These are phyloP conservation scores for Ophion ventricosus DNA, from an alignment of 2,888 invertebrate genomes.

Conservation along the genomic window DNA sequence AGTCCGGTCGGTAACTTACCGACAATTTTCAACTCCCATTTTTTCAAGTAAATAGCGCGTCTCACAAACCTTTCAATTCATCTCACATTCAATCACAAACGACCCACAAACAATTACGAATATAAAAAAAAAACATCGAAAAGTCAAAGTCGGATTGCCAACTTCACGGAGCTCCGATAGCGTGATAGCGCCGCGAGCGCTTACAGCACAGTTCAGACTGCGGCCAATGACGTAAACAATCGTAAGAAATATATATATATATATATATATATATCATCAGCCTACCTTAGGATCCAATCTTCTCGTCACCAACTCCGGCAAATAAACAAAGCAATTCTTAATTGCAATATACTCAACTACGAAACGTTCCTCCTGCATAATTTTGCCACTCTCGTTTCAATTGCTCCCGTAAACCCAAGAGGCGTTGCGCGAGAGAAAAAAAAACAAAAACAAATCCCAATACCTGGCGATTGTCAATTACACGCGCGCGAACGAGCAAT, in stretches of 20 bases:
- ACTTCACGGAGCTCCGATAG: no score
- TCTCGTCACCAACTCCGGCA: constrained; percentile 79
- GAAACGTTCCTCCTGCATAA: constrained; percentile 84
- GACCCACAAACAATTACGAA: no score
- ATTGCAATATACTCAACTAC: constrained; percentile 82
- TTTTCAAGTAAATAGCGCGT: no score
- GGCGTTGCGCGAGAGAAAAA: no score
- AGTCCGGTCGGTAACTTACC: no score
- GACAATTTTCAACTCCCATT: no score
- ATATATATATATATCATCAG: no score
- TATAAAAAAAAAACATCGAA: no score
- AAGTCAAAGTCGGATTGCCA: no score
- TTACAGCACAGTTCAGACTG: background rate
- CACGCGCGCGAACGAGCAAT: background rate
- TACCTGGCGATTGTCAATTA: background rate
- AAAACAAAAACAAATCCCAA: background rate
- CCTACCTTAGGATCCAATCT: constrained; percentile 76
- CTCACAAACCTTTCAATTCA: no score
- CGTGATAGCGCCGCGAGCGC: no score
- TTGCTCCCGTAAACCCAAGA: background rate
- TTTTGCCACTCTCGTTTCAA: constrained; percentile 38
- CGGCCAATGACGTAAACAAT: background rate
- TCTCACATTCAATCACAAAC: no score
- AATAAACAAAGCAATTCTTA: constrained; percentile 84
- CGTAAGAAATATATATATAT: background rate